Evolutionary conservation across 2,797 vertebrate genomes (phyloP).

Genomic region (Epinephelus coioides): DNA sequence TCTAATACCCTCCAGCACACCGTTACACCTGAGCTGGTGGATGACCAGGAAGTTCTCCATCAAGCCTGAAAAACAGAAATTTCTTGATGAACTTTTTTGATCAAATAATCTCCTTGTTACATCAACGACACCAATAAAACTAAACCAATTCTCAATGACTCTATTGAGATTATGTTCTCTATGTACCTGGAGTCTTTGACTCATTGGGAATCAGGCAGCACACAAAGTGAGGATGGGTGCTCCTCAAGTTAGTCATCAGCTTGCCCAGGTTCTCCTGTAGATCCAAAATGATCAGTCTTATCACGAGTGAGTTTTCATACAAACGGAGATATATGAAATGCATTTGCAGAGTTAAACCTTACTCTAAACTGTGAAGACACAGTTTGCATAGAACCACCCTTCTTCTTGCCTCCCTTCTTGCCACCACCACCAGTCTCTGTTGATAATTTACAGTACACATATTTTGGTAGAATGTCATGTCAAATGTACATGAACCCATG

Average conservation of each 20-base stretch:
- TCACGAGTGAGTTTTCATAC: not conserved
- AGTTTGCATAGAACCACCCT: conserved; percentile 22
- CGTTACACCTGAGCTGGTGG: conserved; percentile 93
- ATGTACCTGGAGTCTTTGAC: conserved; percentile 92
- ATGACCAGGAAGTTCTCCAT: conserved; percentile 94
- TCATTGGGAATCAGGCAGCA: conserved; percentile 95
- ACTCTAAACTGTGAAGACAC: conserved; percentile 87
- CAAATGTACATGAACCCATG: not conserved
- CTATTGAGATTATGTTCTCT: not conserved
- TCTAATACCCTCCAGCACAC: conserved; percentile 92
- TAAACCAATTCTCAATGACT: not conserved
- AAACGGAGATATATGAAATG: not conserved
- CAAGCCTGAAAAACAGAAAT: conserved; percentile 78
- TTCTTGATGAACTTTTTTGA: not conserved
- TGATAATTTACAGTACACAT: not conserved
- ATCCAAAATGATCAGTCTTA: not conserved
- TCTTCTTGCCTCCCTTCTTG: conserved; percentile 32
- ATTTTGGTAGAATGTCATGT: not conserved
- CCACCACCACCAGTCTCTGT: not conserved
- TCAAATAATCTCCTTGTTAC: not conserved
- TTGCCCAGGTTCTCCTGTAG: conserved; percentile 92
- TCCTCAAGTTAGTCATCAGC: conserved; percentile 90
- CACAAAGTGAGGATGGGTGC: conserved; percentile 93
- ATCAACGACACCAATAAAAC: rapidly evolving
- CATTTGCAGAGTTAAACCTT: conserved; percentile 28